phyloP scores from a whole-genome alignment of 2,797 vertebrate species.

The Sebastiscus albofasciatus region DNA sequence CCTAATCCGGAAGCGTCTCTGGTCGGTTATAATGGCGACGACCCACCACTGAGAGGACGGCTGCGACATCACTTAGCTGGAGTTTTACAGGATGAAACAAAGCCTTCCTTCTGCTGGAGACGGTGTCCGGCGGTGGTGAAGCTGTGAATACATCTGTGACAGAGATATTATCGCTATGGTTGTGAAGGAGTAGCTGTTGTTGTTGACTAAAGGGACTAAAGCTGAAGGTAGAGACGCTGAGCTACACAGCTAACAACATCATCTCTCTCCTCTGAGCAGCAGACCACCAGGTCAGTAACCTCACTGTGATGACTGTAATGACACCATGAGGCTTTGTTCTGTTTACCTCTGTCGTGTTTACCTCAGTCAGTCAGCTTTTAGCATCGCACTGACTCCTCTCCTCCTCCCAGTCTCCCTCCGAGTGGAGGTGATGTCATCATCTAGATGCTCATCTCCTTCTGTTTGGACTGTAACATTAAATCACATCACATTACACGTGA shows the following conservation, averaged over 20 bases:
- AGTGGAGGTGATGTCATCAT: constrained; percentile 45
- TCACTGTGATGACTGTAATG: not conserved
- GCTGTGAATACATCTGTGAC: not conserved
- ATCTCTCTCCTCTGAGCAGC: not conserved
- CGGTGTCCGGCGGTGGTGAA: not conserved
- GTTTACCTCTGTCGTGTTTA: constrained; percentile 26
- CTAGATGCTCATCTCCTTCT: not conserved
- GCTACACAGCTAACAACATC: not conserved
- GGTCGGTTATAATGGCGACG: not conserved
- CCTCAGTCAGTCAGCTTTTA: not conserved
- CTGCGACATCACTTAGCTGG: not conserved
- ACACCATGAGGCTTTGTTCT: constrained; percentile 6
- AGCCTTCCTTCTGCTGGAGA: not conserved
- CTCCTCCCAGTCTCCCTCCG: not conserved
- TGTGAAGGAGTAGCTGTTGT: constrained; percentile 18
- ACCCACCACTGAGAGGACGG: not conserved
- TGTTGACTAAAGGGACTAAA: not conserved
- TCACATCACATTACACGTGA: too few species aligned
- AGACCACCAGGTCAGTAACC: constrained; percentile 53
- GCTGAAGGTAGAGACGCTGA: constrained; percentile 16
- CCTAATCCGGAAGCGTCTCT: constrained; percentile 55
- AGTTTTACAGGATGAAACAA: not conserved
- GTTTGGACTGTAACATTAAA: not conserved
- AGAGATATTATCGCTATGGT: not conserved
- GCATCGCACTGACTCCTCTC: constrained; percentile 1